Evolutionary conservation across 30 jellyfish, hydroid and myxozoan species (phyloP), one percentile per base, ranked within the genome.

Genomic region (Morbakka virulenta): DNA sequence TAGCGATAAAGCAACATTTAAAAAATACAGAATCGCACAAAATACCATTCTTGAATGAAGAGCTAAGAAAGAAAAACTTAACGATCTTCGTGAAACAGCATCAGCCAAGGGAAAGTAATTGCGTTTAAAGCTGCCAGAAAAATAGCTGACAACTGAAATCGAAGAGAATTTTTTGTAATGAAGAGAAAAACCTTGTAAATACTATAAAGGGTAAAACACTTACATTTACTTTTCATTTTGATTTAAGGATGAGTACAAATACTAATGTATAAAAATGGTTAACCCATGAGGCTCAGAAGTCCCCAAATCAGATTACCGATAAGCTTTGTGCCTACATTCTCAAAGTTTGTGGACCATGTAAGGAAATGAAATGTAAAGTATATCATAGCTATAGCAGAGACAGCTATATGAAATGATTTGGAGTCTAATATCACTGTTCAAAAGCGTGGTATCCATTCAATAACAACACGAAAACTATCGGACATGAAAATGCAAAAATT

Each of bases 401-500:
- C 50, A 35, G 75, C 85, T 4, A 50, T 73, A 2, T 73, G 62
- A 57, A 73, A 25, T 48, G 85, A 73, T 29, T 48, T 73, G 79
- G 48, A 6, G 2, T 73, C 61, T 48, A 73, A 48, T 50, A 30
- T 74, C 22, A 4, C 79, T 35, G 47, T 35, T 11, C 36, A 71
- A 74, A 71, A 71, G 27, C 80, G 29, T 28, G 81, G 83, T 35
- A 64, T 74, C 80, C 74, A 71, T 71, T 71, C 78, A 53, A 17
- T 41, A n/a, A 25, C 65, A 64, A 64, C 65, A 23, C 49, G 65
- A 69, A 35, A 2, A 69, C 81, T 3, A 69, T 48, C 3, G 79
- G 61, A 4, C 85, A 73, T 27, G 74, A 73, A 35, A 73, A 49
- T 20, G 74, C 85, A 49, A 73, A 73, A 25, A 9, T 47, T 48